Base-by-base conservation (phyloP, 2,888 invertebrate species). In the Athripsodes cinereus region DNA sequence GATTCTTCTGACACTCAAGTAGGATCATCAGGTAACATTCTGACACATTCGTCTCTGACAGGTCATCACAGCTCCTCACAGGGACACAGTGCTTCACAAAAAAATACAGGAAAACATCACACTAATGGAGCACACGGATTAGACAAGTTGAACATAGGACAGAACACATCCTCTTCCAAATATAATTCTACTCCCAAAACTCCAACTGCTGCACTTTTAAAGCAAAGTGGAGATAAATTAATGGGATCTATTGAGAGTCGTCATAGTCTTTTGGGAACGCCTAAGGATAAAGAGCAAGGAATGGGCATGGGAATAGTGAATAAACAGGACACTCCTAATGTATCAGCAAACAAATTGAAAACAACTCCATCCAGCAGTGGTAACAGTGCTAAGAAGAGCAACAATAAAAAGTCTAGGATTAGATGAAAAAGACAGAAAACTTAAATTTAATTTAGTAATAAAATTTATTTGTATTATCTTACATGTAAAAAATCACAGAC, bases 381-480 rank as follows among this genome's bases (percentile, higher is more conserved):
- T 59, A 85, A 83, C 61, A 85, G 83, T 62, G 78, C 82, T 44
- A 91, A 90, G 71, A 91, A 90, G 68, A 88, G 81, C 69, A 85
- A 83, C 66, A 89, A 86, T 69, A 92, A 92, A 71, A 90, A 92
- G 73, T 86, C 90, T 19, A 82, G 90, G 67, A 90, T 91, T 74
- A 84, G 40, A 40, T 40, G 40, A 40, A 40, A 40, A 40, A 40
- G 40, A 40, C 13, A 40, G 16, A 40, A 40, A 40, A n/a, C 3
- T 40, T 40, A 40, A 16, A 13, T 40, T 40, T 40, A 8, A 8
- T 26, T 26, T 26, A 26, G n/a, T n/a, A n/a, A n/a, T n/a, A n/a
- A n/a, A n/a, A n/a, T n/a, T n/a, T n/a, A n/a, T n/a, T n/a, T n/a
- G n/a, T n/a, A n/a, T n/a, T n/a, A n/a, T n/a, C n/a, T n/a, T n/a